Evolutionary conservation across 2,888 invertebrate genomes (phyloP).

Genomic region (Amiota minor): DNA sequence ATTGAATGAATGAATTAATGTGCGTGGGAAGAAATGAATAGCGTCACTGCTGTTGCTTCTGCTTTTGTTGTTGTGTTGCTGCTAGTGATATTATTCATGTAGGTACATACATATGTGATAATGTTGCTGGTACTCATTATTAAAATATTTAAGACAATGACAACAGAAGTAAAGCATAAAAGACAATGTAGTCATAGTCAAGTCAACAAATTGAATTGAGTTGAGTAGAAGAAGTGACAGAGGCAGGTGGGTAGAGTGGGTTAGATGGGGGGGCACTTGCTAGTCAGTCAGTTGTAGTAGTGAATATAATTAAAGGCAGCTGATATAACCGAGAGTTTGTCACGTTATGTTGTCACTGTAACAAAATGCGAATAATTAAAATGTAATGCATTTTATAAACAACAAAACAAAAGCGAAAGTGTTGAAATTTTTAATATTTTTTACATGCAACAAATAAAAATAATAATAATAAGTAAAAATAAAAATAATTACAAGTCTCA

Average conservation of each 20-base stretch:
- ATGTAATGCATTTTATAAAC: constrained; percentile 33
- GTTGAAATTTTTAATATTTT: constrained; percentile 60
- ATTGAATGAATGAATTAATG: constrained; percentile 36
- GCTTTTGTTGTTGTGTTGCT: background rate
- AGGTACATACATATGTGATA: too few relatives aligned
- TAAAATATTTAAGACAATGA: constrained; percentile 4
- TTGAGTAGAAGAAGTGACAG: constrained; percentile 13
- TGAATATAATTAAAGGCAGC: too few relatives aligned
- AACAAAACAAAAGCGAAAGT: constrained; percentile 67
- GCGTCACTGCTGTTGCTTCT: background rate
- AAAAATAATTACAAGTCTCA: constrained; percentile 44
- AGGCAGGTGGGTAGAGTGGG: background rate
- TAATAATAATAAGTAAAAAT: constrained; percentile 22
- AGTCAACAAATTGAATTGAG: constrained; percentile 52
- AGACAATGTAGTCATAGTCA: too few relatives aligned
- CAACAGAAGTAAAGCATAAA: constrained; percentile 36
- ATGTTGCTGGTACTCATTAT: background rate
- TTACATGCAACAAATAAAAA: constrained; percentile 49
- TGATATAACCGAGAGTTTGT: background rate
- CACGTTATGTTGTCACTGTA: background rate
- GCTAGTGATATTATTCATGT: too few relatives aligned
- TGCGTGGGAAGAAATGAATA: constrained; percentile 59
- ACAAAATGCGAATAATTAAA: constrained; percentile 26
- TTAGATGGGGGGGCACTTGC: background rate
- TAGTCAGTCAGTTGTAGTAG: too few relatives aligned